Base-by-base conservation (phyloP, 2,113 vertebrate species). In the Cyprinodon tularosa region DNA sequence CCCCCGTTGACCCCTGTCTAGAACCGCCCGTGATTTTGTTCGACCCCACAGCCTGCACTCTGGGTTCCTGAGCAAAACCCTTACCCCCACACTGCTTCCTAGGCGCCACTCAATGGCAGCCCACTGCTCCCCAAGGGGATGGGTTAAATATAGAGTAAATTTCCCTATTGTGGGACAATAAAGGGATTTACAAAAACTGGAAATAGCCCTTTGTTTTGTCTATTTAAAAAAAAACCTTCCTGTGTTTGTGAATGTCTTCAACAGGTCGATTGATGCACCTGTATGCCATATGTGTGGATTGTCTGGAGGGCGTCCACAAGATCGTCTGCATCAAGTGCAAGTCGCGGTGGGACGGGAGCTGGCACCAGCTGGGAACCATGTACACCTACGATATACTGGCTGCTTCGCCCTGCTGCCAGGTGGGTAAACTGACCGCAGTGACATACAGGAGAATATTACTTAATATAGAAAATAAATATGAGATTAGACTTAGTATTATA, bases 271-370 rank as follows among this genome's bases (percentile, higher is more conserved):
- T 99, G 86, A 99, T 99, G 98, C 98, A 99, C 90, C 96, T 99
- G 82, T 99, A 99, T 40, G 97, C 97, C 82, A 95, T 99, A 84
- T 99, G 98, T 10, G 98, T 99, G 92, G 97, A 99, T 94, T 99
- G 98, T 94, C 92, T 99, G 92, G 98, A 99, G 89, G 98, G 98
- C 10, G 98, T 99, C 90, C 98, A 99, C 93, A 99, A 99, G 96
- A 98, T 99, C 74, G 96, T 99, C 89, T 99, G 98, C 94, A 98
- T 99, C 93, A 99, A 99, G 90, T 99, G 98, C 93, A 99, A 99
- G 91, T 99, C 97, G 0, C 96, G 96, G 29, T 99, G 98, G 98
- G 98, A 99, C 63, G 98, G 98, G 87, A 98, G 98, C 94, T 99
- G 98, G 97, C 98, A 99, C 91, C 98, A 99, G 83, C 92, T 99